A percentile compares a stretch with the other conserved stretches of the same genome.
Evolutionary conservation across 2,888 invertebrate genomes (phyloP).

Genomic region (Anoplius nigerrimus): DNA sequence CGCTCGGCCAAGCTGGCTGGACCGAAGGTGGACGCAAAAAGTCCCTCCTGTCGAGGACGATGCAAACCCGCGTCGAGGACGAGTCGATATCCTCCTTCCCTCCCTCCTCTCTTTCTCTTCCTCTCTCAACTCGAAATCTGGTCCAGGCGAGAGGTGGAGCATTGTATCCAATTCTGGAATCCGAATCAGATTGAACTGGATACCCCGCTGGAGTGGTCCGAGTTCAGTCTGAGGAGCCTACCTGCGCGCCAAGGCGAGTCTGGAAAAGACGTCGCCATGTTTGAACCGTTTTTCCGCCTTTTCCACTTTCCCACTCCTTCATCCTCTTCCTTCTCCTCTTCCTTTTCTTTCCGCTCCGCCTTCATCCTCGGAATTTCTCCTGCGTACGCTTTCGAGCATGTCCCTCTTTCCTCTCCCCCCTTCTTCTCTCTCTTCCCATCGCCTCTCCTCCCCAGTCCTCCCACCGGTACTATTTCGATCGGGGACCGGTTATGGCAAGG

Average conservation of each 20-base stretch:
- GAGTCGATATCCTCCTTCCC: slow-evolving; percentile 42
- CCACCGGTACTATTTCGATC: slow-evolving; percentile 42
- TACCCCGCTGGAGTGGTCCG: slow-evolving; percentile 28
- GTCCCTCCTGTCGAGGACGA: slow-evolving; percentile 12
- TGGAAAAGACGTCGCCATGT: slow-evolving; percentile 30
- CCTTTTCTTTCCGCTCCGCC: neutral
- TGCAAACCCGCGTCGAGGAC: slow-evolving; percentile 33
- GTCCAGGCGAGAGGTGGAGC: slow-evolving; percentile 31
- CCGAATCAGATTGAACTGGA: slow-evolving; percentile 43
- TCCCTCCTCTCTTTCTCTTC: no score
- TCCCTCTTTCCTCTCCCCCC: neutral
- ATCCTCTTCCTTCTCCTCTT: neutral
- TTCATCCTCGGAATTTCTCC: slow-evolving; percentile 1
- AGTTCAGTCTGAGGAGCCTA: slow-evolving; percentile 23
- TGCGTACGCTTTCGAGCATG: neutral
- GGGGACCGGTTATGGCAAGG: slow-evolving; percentile 50
- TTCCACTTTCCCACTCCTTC: neutral
- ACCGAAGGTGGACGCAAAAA: slow-evolving; percentile 16
- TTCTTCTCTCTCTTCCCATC: slow-evolving; percentile 23
- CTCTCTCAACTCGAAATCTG: slow-evolving; percentile 18
- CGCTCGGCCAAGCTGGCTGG: neutral
- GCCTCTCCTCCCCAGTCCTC: slow-evolving; percentile 5
- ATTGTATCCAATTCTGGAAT: slow-evolving; percentile 46
- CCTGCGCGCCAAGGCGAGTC: slow-evolving; percentile 34
- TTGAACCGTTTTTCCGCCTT: slow-evolving; percentile 26